phyloP scores from a whole-genome alignment of 2,113 vertebrate species.

The Scalopus aquaticus region DNA sequence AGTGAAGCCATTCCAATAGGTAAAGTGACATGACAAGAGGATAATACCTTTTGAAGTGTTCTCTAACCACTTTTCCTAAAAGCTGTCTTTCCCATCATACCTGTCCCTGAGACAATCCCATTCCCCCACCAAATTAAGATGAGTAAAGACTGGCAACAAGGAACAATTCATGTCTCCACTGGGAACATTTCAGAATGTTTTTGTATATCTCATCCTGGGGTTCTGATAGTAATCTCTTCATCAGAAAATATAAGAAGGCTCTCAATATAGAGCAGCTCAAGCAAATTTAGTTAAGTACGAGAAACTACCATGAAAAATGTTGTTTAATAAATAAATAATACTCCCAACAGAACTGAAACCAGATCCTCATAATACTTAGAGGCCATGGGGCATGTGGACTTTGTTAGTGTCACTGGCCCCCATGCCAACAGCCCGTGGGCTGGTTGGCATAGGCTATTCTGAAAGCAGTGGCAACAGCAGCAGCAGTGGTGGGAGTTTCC shows the following conservation, averaged over 20 bases:
- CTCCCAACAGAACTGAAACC: too few relatives aligned
- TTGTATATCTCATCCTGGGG: too few relatives aligned
- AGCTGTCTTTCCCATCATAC: not conserved
- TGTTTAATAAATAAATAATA: not conserved
- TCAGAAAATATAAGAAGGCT: too few relatives aligned
- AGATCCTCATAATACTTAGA: too few relatives aligned
- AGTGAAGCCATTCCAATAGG: not conserved
- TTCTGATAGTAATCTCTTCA: too few relatives aligned
- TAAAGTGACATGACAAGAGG: not conserved
- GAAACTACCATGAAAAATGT: not conserved
- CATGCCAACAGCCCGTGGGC: too few relatives aligned
- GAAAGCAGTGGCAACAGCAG: too few relatives aligned
- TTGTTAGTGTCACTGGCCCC: too few relatives aligned
- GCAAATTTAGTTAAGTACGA: not conserved
- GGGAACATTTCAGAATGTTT: not conserved
- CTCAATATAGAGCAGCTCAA: not conserved
- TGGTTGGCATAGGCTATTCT: too few relatives aligned
- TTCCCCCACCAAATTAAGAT: not conserved
- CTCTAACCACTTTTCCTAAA: not conserved
- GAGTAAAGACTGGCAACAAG: not conserved
- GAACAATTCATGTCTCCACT: not conserved
- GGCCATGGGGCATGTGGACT: too few relatives aligned
- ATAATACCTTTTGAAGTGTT: not conserved
- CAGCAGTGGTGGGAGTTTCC: too few relatives aligned
- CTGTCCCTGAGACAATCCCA: not conserved